Base-by-base conservation (phyloP, 2,797 vertebrate species). In the Octomys mimax region DNA sequence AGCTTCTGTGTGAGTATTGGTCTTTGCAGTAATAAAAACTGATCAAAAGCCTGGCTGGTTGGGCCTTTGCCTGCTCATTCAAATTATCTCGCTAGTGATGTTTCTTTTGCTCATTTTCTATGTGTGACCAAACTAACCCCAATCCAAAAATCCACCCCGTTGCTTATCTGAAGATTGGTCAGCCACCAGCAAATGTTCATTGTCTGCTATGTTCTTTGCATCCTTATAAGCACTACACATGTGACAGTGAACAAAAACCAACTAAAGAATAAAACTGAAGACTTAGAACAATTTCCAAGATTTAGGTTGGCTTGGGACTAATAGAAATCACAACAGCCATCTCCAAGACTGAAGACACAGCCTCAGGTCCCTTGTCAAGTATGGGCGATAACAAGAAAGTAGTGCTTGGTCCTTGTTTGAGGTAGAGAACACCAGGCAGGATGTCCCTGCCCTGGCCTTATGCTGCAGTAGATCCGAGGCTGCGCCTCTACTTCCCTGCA, bases 381-480 rank as follows among this genome's bases (percentile, higher is more conserved):
- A 46, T 6, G 24, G 10, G 3, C 21, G 5, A 70, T 2, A 5
- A 36, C 79, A 84, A 0, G 3, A 81, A 66, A 57, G 46, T 57
- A 0, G 0, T 2, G 13, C 0, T 49, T 6, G 22, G 59, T 78
- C n/a, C 22, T 83, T 54, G 52, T 94, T 87, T 79, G 49, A 90
- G 1, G 0, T 0, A 0, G 5, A 31, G 62, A 86, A 52, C n/a
- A 0, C 4, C 2, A 13, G 4, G 21, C 12, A 61, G 16, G 61
- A 1, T 1, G 66, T 36, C 18, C 0, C 11, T 49, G 39, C 78
- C 80, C 95, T 79, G 26, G 92, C 88, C 96, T 64, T 52, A 33
- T 81, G 80, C 96, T 96, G 81, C 92, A 85, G 82, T 78, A 95
- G 92, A 81, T 96, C 89, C 93, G 94, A 97, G 84, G 73, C 61